phyloP scores from a whole-genome alignment of 2,888 invertebrate genomes.

The Luperina nickerlii region DNA sequence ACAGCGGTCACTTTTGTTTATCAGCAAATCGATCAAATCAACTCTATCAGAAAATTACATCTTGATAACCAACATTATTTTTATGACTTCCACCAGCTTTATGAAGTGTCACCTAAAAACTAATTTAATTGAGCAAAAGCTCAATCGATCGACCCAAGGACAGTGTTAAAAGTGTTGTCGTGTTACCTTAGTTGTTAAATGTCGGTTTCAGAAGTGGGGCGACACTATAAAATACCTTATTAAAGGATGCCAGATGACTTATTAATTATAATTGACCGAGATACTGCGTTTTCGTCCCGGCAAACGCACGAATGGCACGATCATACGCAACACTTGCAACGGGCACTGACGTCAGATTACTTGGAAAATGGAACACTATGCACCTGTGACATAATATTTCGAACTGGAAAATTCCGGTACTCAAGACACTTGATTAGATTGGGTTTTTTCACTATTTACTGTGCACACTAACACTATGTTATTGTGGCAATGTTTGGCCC shows the following conservation, averaged over 20 bases:
- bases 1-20: not conserved
- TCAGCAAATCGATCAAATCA: constrained; percentile 8
- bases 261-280: constrained; percentile 35
- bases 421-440: constrained; percentile 44
- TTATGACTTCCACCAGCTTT: not conserved
- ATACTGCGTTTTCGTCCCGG: not conserved
- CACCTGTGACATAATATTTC: constrained; percentile 60
- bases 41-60: constrained; percentile 27
- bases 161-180: constrained; percentile 42
- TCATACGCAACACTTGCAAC: constrained; percentile 19
- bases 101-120: constrained; percentile 2
- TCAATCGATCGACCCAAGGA: constrained; percentile 49
- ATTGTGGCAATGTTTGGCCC: constrained; percentile 81
- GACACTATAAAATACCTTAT: constrained; percentile 21
- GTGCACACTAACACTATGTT: constrained; percentile 58
- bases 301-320: constrained; percentile 5
- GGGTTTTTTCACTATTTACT: constrained; percentile 60
- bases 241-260: not conserved
- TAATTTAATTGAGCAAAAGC: constrained; percentile 9
- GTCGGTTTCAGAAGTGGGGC: constrained; percentile 13
- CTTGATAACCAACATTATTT: constrained; percentile 8
- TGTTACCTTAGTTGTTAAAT: constrained; percentile 47
- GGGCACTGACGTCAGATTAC: constrained; percentile 36
- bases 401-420: constrained; percentile 72
- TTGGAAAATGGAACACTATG: constrained; percentile 56